Conservation (phyloP, 2,888 invertebrate genomes). For the Parthenolecanium corni region DNA sequence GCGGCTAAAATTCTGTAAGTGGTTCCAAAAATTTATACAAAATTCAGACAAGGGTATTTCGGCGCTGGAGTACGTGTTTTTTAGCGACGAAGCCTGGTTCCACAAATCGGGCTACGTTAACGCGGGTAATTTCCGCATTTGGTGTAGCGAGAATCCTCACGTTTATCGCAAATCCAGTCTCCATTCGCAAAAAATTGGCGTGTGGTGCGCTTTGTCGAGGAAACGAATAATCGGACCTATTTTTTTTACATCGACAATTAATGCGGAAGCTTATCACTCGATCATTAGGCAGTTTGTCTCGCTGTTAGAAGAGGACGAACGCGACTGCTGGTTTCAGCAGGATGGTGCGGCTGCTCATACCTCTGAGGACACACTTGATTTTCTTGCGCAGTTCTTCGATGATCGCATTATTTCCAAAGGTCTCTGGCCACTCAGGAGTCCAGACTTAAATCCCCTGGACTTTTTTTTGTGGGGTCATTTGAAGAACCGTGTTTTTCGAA, state of each 20-base stretch:
- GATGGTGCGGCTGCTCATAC: constrained; percentile 23
- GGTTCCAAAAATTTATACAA: not conserved
- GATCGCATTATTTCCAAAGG: constrained; percentile 12
- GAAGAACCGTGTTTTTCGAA: not conserved
- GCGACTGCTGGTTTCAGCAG: constrained; percentile 21
- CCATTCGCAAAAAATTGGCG: constrained; percentile 23
- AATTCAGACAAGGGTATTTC: not conserved
- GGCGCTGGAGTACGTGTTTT: constrained; percentile 11
- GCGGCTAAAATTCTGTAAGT: not conserved
- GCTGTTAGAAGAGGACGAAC: constrained; percentile 9
- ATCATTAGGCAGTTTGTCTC: constrained; percentile 18
- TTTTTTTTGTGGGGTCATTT: constrained; percentile 12
- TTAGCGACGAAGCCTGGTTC: constrained; percentile 32
- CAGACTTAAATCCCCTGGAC: constrained; percentile 17
- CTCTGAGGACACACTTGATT: constrained; percentile 19
- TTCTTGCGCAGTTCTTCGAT: constrained; percentile 3
- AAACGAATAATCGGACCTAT: constrained; percentile 23
- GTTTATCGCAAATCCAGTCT: constrained; percentile 16
- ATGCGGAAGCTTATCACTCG: constrained; percentile 8
- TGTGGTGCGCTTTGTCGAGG: constrained; percentile 18
- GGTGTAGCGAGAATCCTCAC: constrained; percentile 30
- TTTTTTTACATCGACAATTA: constrained; percentile 19
- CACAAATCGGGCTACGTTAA: constrained; percentile 31
- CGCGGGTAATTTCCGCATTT: constrained; percentile 30
- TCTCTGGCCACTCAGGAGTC: constrained; percentile 11